A percentile compares a stretch with the other conserved stretches of the same genome.
These are phyloP conservation scores for Sphecodes monilicornis DNA, from an alignment of 2,888 invertebrate genomes.

Conservation along the genomic window DNA sequence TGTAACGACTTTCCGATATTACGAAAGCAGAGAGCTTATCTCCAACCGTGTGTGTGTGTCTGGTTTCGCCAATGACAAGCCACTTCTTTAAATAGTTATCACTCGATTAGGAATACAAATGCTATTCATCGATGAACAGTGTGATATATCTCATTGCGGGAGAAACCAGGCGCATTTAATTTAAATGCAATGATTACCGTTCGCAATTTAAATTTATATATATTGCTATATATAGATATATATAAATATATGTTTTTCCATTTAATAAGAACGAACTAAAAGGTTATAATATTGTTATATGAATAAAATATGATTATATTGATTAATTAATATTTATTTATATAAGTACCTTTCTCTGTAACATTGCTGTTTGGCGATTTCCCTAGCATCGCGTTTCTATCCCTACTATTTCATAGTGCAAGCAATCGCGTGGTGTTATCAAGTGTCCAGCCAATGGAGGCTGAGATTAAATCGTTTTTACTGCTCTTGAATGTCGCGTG, in stretches of 20 bases:
- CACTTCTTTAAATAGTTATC: conserved; percentile 24
- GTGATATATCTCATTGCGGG: conserved; percentile 40
- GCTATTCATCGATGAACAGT: conserved; percentile 35
- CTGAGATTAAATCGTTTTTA: background rate
- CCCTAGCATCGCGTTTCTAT: background rate
- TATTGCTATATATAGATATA: conserved; percentile 56
- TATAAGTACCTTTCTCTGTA: background rate
- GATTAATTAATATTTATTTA: conserved; percentile 52
- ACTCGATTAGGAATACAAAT: conserved; percentile 25
- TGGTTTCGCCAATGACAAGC: conserved; percentile 42
- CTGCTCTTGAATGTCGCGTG: background rate
- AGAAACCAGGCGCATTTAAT: conserved; percentile 36
- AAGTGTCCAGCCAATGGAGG: background rate
- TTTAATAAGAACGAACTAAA: conserved; percentile 69
- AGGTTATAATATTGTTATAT: conserved; percentile 78
- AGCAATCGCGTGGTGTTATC: background rate
- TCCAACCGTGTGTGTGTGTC: conserved; percentile 14
- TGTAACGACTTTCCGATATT: background rate
- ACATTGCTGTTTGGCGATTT: background rate
- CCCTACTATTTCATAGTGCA: background rate
- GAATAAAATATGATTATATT: conserved; percentile 78
- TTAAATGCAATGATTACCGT: conserved; percentile 38
- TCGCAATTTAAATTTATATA: conserved; percentile 49
- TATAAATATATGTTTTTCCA: conserved; percentile 66
- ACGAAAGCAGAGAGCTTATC: conserved; percentile 8